A percentile compares a stretch with the other conserved stretches of the same genome.
These are phyloP conservation scores for Larimichthys polyactis DNA, from an alignment of 2,113 vertebrate genomes.

Conservation along the genomic window DNA sequence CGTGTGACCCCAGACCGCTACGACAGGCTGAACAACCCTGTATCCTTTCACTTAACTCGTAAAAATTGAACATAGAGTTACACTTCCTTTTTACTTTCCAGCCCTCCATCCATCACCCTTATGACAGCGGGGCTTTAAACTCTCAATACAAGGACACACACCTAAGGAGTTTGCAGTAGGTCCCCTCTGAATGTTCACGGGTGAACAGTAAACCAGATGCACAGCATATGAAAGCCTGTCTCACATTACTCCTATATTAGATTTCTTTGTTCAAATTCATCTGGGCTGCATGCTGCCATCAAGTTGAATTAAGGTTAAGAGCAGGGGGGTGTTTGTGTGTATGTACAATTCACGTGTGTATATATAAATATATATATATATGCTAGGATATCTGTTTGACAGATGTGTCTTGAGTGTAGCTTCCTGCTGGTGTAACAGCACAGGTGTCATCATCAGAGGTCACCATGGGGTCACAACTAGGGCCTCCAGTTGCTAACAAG, in stretches of 20 bases:
- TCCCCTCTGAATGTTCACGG: slow-evolving; percentile 59
- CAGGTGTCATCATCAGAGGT: slow-evolving; percentile 64
- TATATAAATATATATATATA: neutral
- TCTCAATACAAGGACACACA: slow-evolving; percentile 62
- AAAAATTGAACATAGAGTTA: slow-evolving; percentile 51
- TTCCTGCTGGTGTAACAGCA: slow-evolving; percentile 60
- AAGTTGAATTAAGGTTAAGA: slow-evolving; percentile 62
- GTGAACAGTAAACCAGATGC: slow-evolving; percentile 76
- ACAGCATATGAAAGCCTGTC: slow-evolving; percentile 62
- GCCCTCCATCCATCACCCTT: slow-evolving; percentile 62
- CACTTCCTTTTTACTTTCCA: slow-evolving; percentile 52
- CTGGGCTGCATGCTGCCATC: slow-evolving; percentile 54
- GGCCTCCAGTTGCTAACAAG: slow-evolving; percentile 48
- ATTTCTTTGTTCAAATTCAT: slow-evolving; percentile 58
- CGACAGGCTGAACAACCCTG: slow-evolving; percentile 97
- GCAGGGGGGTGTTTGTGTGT: slow-evolving; percentile 11
- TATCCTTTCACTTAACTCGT: slow-evolving; percentile 89
- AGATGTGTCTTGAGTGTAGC: slow-evolving; percentile 53
- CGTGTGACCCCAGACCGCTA: slow-evolving; percentile 92
- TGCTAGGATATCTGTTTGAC: slow-evolving; percentile 47
- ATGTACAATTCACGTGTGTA: neutral
- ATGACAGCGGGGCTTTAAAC: slow-evolving; percentile 61
- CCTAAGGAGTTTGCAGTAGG: slow-evolving; percentile 62
- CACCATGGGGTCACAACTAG: slow-evolving; percentile 22
- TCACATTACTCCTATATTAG: slow-evolving; percentile 63